Evolutionary conservation across 2,797 vertebrate species (phyloP), one percentile per base, ranked within the genome.

Genomic region (Limosa lapponica): DNA sequence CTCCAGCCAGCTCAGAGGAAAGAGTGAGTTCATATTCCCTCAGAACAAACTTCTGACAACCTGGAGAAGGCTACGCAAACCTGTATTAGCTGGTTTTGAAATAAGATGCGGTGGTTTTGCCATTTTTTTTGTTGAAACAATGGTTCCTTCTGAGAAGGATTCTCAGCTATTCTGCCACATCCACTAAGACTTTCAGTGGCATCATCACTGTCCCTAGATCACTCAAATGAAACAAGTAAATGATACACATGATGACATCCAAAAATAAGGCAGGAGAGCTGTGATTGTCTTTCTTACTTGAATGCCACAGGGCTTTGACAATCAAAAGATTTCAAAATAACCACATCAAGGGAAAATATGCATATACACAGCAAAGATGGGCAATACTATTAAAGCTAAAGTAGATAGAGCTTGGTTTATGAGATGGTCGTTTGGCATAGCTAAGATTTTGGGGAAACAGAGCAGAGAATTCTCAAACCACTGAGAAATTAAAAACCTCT

Each of bases 401-500:
- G 44, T n/a, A 93, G 46, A 28, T 2, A 58, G 27, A 6, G 13
- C 51, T 89, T 72, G 25, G 32, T 86, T 83, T 39, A 74, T 19
- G n/a, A 83, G 25, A 34, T 48, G 28, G n/a, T 92, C 75, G 79
- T 71, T 89, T 51, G 8, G 27, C 24, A 71, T 59, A 83, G 72
- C 51, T 71, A 66, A 89, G 55, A 55, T 86, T 95, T 96, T 70
- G 10, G 62, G 48, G 34, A 84, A 89, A 79, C 2, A n/a, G 32
- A 23, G 32, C 57, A 37, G 28, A 72, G 17, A 44, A 94, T 84
- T 88, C 66, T 74, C 43, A 74, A 66, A 78, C 28, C 65, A 80
- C 24, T 41, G 62, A 88, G 91, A 97, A 97, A 97, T 93, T 78
- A 85, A 79, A 90, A 89, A 87, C 55, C 25, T 87, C 66, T 73